phyloP scores from a whole-genome alignment of 2,888 invertebrate species.

The Andrena dorsata region DNA sequence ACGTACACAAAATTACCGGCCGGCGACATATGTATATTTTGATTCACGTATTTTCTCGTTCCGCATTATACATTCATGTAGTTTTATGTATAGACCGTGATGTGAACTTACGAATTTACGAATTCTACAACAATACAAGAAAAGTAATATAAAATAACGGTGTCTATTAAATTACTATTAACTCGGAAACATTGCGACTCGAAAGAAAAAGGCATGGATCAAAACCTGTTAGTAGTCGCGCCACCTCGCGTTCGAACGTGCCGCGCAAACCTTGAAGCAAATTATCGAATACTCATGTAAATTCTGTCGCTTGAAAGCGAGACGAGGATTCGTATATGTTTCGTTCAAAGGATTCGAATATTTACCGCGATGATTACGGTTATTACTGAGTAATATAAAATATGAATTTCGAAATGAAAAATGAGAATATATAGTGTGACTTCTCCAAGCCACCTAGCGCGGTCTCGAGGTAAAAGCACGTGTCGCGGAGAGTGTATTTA shows the following conservation, averaged over 20 bases:
- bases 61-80: slow-evolving; percentile 39
- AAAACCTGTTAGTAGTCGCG: slow-evolving; percentile 4
- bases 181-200: slow-evolving; percentile 51
- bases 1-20: slow-evolving; percentile 81
- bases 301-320: neutral
- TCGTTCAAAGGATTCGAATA: neutral
- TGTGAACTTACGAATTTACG: slow-evolving; percentile 49
- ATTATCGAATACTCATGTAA: neutral
- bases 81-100: slow-evolving; percentile 29
- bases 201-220: slow-evolving; percentile 63
- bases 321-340: neutral
- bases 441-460: neutral
- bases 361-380: neutral
- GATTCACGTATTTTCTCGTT: slow-evolving; percentile 38
- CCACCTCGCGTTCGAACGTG: neutral
- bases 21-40: slow-evolving; percentile 70
- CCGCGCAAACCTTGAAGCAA: neutral
- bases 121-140: slow-evolving; percentile 48
- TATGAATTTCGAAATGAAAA: neutral
- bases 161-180: slow-evolving; percentile 66
- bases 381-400: neutral
- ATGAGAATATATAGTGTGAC: neutral
- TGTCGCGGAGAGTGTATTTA: neutral
- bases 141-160: slow-evolving; percentile 59
- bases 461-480: slow-evolving; percentile 3